Conservation (phyloP, 1,140 invertebrate genomes). For the Pseudachorutes palmiensis region DNA sequence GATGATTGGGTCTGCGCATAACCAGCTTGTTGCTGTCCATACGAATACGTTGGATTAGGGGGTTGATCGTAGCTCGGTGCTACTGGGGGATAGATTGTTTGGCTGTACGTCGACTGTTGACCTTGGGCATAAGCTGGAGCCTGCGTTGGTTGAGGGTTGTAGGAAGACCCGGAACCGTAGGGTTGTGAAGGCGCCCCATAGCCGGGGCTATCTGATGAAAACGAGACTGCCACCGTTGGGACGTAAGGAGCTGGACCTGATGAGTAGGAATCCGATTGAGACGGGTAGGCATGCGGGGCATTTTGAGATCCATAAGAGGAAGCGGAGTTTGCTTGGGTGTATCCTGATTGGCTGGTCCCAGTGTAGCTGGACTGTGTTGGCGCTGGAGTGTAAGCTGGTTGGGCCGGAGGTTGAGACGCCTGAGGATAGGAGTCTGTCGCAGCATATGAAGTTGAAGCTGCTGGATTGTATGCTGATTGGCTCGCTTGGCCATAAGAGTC, state of each 20-base stretch:
- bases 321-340: neutral
- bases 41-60: too few relatives aligned
- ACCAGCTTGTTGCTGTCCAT: too few relatives aligned
- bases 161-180: neutral
- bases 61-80: too few relatives aligned
- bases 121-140: too few relatives aligned
- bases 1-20: neutral
- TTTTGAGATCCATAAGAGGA: neutral
- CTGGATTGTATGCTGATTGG: constrained; percentile 15
- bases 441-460: neutral
- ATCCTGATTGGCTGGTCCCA: too few relatives aligned
- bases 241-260: neutral
- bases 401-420: neutral
- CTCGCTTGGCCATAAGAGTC: neutral
- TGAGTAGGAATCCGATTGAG: neutral
- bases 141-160: neutral
- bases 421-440: neutral
- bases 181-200: neutral
- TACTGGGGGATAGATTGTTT: too few relatives aligned
- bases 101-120: too few relatives aligned
- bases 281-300: neutral
- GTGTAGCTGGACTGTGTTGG: neutral
- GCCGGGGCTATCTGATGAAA: neutral
- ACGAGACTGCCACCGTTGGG: neutral
- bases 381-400: neutral